Conservation (phyloP, 2,888 invertebrate species). For the Iphiclides podalirius region DNA sequence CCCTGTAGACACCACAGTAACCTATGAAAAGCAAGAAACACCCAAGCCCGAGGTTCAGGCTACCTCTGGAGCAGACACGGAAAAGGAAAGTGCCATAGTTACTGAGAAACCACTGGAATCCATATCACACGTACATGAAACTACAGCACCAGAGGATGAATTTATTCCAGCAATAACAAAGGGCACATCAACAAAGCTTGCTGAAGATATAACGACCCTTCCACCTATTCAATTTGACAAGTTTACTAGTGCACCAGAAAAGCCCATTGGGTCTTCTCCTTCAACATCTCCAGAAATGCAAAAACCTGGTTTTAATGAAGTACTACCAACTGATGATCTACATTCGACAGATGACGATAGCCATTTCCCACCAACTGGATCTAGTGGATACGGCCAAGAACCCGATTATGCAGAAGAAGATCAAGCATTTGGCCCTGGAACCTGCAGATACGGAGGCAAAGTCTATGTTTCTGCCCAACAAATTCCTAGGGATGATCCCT, state of each 20-base stretch:
- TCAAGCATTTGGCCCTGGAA: conserved; percentile 91
- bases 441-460: conserved; percentile 94
- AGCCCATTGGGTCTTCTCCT: conserved; percentile 37
- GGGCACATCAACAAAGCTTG: conserved; percentile 29
- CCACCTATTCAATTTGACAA: conserved; percentile 37
- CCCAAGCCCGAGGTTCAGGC: conserved; percentile 15
- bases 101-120: conserved; percentile 11
- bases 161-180: conserved; percentile 26
- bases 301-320: conserved; percentile 49
- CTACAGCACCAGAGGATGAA: conserved; percentile 25
- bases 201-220: conserved; percentile 32
- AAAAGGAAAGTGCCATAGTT: conserved; percentile 12
- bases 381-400: conserved; percentile 68
- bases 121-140: neutral
- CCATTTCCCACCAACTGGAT: conserved; percentile 55
- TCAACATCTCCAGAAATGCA: conserved; percentile 45
- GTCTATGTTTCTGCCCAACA: conserved; percentile 97
- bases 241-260: conserved; percentile 45
- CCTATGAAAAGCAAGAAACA: conserved; percentile 35
- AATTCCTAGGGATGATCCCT: conserved; percentile 95
- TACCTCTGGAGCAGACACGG: conserved; percentile 12
- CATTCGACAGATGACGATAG: conserved; percentile 49
- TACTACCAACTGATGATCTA: conserved; percentile 55
- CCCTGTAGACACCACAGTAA: conserved; percentile 22
- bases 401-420: conserved; percentile 90